These are phyloP conservation scores for Leptura quadrifasciata DNA, from an alignment of 2,888 invertebrate species.

Conservation along the genomic window DNA sequence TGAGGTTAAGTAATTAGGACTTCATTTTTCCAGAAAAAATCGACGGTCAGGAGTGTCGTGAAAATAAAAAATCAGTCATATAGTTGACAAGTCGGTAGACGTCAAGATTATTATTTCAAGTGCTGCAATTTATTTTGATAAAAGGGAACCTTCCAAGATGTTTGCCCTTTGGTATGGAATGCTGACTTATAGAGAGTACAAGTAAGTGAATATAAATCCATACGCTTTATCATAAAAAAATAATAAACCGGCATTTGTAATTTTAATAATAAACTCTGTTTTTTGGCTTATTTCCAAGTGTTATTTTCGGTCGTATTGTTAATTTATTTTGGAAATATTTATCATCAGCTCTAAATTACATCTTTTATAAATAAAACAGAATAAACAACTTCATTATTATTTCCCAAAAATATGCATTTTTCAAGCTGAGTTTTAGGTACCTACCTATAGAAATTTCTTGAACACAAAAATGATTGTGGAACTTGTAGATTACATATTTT, in stretches of 20 bases:
- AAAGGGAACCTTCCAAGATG: slow-evolving; percentile 63
- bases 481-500: too few species aligned
- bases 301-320: slow-evolving; percentile 42
- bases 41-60: slow-evolving; percentile 11
- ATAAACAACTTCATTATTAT: not conserved
- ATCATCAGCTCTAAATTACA: slow-evolving; percentile 14
- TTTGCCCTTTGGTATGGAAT: slow-evolving; percentile 73
- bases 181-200: slow-evolving; percentile 72
- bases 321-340: slow-evolving; percentile 26
- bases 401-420: not conserved
- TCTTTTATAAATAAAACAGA: not conserved
- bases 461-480: too few species aligned
- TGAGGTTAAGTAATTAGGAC: slow-evolving; percentile 21
- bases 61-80: slow-evolving; percentile 61
- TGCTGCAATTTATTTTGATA: slow-evolving; percentile 9
- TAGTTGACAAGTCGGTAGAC: slow-evolving; percentile 59
- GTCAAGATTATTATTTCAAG: slow-evolving; percentile 21
- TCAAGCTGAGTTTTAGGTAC: not conserved
- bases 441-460: too few species aligned
- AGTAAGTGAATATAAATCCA: slow-evolving; percentile 65
- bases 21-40: slow-evolving; percentile 29
- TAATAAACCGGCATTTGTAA: slow-evolving; percentile 41
- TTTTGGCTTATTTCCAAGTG: slow-evolving; percentile 43
- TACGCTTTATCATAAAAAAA: slow-evolving; percentile 39
- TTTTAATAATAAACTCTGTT: slow-evolving; percentile 46